A percentile compares a stretch with the other conserved stretches of the same genome.
phyloP scores from a whole-genome alignment of 92 coral and sea anemone species.

The Anthopleura xanthogrammica region DNA sequence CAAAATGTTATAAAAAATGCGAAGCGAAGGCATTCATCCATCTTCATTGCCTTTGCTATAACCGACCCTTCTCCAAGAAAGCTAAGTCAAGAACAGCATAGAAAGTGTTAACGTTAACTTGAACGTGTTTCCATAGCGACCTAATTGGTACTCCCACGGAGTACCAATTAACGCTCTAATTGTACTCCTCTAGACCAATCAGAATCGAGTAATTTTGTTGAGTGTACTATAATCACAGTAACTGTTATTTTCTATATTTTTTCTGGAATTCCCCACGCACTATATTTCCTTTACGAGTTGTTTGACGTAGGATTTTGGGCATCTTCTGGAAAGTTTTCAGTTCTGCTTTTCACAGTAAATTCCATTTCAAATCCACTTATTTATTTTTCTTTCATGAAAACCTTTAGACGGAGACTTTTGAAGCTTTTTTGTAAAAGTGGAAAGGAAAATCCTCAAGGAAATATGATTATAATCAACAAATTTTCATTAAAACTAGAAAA shows the following conservation, averaged over 20 bases:
- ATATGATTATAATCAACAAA: background rate
- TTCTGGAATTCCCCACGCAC: slow-evolving; percentile 13
- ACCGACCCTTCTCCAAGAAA: too few relatives aligned
- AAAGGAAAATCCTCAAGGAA: background rate
- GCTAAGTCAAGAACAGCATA: too few relatives aligned
- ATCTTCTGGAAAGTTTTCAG: background rate
- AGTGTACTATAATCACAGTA: background rate
- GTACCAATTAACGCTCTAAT: too few relatives aligned
- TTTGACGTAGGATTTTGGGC: background rate
- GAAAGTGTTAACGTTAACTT: too few relatives aligned
- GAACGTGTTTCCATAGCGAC: too few relatives aligned
- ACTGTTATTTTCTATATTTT: slow-evolving; percentile 13
- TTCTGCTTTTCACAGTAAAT: slow-evolving; percentile 14
- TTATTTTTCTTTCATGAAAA: slow-evolving; percentile 14
- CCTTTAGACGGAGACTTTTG: slow-evolving; percentile 9
- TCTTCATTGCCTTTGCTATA: too few relatives aligned
- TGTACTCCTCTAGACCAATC: too few relatives aligned
- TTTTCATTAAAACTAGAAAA: background rate
- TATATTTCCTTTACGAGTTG: background rate
- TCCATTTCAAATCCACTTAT: slow-evolving; percentile 13
- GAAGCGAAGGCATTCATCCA: too few relatives aligned
- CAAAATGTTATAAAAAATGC: too few relatives aligned
- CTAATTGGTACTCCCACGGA: too few relatives aligned
- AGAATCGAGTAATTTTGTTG: too few relatives aligned
- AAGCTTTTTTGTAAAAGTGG: background rate